A percentile compares a stretch with the other conserved stretches of the same genome.
These are phyloP conservation scores for Lasioglossum pauxillum DNA, from an alignment of 2,888 invertebrate genomes.

Conservation along the genomic window DNA sequence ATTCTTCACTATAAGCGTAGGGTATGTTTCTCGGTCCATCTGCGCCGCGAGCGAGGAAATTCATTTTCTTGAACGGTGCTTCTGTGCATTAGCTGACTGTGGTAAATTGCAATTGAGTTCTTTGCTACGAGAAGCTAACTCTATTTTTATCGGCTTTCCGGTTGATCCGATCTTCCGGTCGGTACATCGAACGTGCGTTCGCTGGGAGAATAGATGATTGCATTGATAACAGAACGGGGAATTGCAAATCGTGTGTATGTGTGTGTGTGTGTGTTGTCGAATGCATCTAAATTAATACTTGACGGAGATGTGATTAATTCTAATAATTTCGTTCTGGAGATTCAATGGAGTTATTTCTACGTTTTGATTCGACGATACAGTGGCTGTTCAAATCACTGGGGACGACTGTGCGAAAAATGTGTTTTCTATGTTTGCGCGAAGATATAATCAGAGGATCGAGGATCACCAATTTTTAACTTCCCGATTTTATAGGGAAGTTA, in stretches of 20 bases:
- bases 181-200: background rate
- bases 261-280: background rate
- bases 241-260: background rate
- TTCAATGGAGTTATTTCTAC: background rate
- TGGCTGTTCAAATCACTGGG: background rate
- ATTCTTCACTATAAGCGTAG: constrained; percentile 61
- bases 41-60: constrained; percentile 59
- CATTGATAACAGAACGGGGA: constrained; percentile 3
- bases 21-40: constrained; percentile 63
- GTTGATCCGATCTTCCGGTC: background rate
- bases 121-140: constrained; percentile 24
- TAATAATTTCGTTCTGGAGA: background rate
- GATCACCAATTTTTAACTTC: too few species aligned
- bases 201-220: background rate
- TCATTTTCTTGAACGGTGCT: constrained; percentile 52
- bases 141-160: constrained; percentile 6
- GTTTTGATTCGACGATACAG: background rate
- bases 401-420: background rate
- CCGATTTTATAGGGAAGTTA: too few species aligned
- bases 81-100: constrained; percentile 12
- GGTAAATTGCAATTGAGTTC: constrained; percentile 46
- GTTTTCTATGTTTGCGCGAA: background rate
- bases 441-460: too few species aligned
- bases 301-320: background rate
- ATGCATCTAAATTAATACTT: constrained; percentile 1